Evolutionary conservation across 1,140 invertebrate genomes (phyloP), one percentile per base, ranked within the genome.

Genomic region (Drosophila sp.): DNA sequence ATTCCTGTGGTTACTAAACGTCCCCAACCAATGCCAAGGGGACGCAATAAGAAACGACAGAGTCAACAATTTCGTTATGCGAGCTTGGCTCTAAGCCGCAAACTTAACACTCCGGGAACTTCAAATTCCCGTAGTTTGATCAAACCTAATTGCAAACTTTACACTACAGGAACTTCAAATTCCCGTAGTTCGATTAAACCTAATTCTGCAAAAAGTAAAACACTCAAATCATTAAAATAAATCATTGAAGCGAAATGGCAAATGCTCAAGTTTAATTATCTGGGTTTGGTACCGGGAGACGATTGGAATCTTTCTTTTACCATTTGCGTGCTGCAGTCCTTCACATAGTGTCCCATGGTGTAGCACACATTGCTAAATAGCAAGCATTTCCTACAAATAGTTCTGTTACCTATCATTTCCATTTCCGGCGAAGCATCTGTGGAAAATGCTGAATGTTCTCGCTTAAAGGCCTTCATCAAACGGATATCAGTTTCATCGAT

Each of bases 311-410:
- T 27, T 1, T 5, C n/a, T 7, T 10, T 30, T 1, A 67, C 17
- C 11, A 29, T 7, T 11, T 64, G 23, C 0, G n/a, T 5, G 1
- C 58, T 44, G 6, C 17, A 60, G 1, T 60, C 33, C 10, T 33
- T 56, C 3, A 79, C 62, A 50, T 61, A 30, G 4, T 61, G 29
- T 10, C 65, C 80, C 10, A 79, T 44, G 0, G 11, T 25, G 23
- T 64, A 30, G 30, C 80, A 83, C 1, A 83, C 33, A 6, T 11
- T 17, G 0, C 17, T 23, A n/a, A 73, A 66, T 8, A 80, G 50
- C 56, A 85, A 8, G 3, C 81, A 85, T 50, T 80, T 84, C 0
- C 32, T 58, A 66, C 80, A 84, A 6, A 83, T 70, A n/a, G 4
- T 17, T 2, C n/a, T 62, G 1, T 38, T 25, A 3, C 25, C 5